phyloP scores from a whole-genome alignment of 2,797 vertebrate species.

The Falco rusticolus region DNA sequence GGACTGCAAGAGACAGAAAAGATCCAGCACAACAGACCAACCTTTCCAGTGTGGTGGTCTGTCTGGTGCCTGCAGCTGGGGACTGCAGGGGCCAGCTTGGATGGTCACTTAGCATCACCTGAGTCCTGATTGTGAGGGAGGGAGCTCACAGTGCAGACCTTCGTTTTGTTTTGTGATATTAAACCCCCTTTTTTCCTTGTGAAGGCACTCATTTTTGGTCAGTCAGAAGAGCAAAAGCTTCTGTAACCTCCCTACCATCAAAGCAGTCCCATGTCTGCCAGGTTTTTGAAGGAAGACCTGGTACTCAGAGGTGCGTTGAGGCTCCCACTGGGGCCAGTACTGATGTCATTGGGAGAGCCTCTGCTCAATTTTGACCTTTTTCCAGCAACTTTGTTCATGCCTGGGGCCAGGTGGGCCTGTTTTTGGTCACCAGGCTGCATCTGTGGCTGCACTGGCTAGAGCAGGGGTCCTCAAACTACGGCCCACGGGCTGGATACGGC shows the following conservation, averaged over 20 bases:
- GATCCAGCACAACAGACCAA: neutral
- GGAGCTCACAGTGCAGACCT: neutral
- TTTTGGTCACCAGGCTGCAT: neutral
- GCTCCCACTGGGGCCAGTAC: neutral
- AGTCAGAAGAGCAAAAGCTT: neutral
- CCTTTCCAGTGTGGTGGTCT: neutral
- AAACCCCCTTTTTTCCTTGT: neutral
- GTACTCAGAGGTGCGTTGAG: neutral
- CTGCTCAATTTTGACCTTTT: neutral
- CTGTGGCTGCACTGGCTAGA: fast-evolving
- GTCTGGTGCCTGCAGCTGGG: neutral
- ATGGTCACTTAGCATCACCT: neutral
- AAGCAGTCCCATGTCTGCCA: neutral
- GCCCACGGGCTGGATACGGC: too few species aligned
- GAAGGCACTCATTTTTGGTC: neutral
- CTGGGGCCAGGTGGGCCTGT: neutral
- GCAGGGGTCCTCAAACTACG: too few species aligned
- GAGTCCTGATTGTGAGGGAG: neutral
- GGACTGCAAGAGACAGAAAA: neutral
- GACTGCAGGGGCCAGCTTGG: neutral
- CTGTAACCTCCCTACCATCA: neutral
- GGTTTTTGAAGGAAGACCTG: neutral
- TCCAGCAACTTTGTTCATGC: neutral
- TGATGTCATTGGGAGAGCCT: neutral
- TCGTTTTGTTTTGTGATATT: neutral